These are phyloP conservation scores for Caenorhabditis elegans DNA, from an alignment of 1,140 invertebrate genomes.

Conservation along the genomic window DNA sequence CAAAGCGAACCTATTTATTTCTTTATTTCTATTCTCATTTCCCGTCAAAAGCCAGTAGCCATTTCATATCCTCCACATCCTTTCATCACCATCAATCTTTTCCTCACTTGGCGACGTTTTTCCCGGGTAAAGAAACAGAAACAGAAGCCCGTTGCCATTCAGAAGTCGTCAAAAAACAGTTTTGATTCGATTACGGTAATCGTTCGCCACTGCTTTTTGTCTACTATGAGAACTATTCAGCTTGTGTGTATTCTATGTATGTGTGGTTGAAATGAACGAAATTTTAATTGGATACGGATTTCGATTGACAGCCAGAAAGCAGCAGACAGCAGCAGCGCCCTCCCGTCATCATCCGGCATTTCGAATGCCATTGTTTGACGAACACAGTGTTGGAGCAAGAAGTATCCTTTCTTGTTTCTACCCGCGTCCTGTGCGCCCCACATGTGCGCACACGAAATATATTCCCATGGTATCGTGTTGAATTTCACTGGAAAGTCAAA, in stretches of 20 bases:
- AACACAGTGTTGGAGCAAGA: neutral
- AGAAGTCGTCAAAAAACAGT: neutral
- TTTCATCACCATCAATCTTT: conserved; percentile 27
- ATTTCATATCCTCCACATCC: neutral
- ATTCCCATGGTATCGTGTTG: conserved; percentile 9
- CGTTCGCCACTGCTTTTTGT: neutral
- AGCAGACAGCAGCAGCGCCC: too few relatives aligned
- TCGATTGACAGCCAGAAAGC: conserved; percentile 1
- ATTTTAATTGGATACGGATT: conserved; percentile 27
- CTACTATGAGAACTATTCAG: neutral
- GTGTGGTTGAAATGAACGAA: neutral
- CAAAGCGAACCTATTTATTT: conserved; percentile 2
- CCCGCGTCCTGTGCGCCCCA: neutral
- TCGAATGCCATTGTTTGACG: conserved; percentile 19
- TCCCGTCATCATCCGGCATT: neutral
- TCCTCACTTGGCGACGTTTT: neutral
- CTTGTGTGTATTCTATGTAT: neutral
- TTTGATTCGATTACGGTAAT: conserved; percentile 33
- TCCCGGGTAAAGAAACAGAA: neutral
- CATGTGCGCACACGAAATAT: neutral
- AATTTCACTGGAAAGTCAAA: neutral
- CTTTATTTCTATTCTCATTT: neutral
- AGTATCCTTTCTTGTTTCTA: conserved; percentile 9
- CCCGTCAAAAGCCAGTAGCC: conserved; percentile 16
- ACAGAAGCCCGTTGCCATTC: too few relatives aligned